These are phyloP conservation scores for Prionailurus viverrinus DNA, from an alignment of 2,113 vertebrate species.

Conservation along the genomic window DNA sequence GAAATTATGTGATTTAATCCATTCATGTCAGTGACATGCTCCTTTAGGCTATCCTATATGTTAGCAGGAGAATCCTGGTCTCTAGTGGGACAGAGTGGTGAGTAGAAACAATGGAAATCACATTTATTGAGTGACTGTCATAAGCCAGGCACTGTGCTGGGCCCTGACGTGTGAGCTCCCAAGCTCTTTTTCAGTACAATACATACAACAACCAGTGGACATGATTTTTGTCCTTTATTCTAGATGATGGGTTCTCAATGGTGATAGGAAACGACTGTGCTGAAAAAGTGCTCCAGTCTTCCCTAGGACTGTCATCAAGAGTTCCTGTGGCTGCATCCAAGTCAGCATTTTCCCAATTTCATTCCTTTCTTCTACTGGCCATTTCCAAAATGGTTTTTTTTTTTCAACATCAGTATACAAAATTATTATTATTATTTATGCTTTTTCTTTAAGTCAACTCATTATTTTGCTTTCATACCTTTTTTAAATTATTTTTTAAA, in stretches of 20 bases:
- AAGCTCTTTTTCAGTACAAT: not conserved
- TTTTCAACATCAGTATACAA: not conserved
- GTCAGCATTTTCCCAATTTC: not conserved
- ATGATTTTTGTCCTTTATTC: not conserved
- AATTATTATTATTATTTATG: not conserved
- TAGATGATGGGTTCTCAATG: not conserved
- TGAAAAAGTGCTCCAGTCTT: not conserved
- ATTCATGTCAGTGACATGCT: not conserved
- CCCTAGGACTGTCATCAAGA: not conserved
- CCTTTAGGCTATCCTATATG: not conserved
- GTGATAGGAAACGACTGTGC: not conserved
- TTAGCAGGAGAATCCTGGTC: not conserved
- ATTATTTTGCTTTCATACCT: constrained; percentile 6
- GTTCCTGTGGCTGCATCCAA: not conserved
- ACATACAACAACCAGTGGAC: not conserved
- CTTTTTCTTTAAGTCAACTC: constrained; percentile 23
- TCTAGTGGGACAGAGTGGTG: not conserved
- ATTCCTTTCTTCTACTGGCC: not conserved
- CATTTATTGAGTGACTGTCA: not conserved
- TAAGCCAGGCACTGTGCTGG: not conserved
- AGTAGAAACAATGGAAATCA: not conserved
- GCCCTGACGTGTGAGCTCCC: not conserved
- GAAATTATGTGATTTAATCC: not conserved
- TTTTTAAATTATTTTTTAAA: too few relatives aligned
- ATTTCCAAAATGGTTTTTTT: too few relatives aligned